Percentiles rank a stretch among this genome's conserved stretches.
Evolutionary conservation across 2,113 vertebrate species (phyloP).

Genomic region (Proterorhinus semilunaris): DNA sequence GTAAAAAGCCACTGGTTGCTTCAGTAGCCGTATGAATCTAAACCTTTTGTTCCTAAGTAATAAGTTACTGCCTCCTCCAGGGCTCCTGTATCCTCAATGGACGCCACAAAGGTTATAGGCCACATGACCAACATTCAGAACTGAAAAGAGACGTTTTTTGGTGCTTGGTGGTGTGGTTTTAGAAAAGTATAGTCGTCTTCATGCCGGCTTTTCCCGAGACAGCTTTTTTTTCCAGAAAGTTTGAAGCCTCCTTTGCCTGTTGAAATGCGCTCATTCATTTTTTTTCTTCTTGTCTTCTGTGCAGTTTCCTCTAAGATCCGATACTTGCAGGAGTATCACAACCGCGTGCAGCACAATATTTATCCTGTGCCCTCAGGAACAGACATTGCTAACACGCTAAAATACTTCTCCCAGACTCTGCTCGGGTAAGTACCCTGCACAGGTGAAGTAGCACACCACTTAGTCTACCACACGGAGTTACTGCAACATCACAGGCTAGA

Average conservation of each 20-base stretch:
- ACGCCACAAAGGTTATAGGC: slow-evolving; percentile 63
- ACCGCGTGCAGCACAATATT: slow-evolving; percentile 98
- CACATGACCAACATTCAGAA: slow-evolving; percentile 47
- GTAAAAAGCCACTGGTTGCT: slow-evolving; percentile 9
- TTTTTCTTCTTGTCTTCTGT: slow-evolving; percentile 80
- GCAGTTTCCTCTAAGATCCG: slow-evolving; percentile 99
- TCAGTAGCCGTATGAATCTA: slow-evolving; percentile 43
- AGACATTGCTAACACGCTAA: slow-evolving; percentile 99
- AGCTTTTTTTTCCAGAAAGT: too few species aligned
- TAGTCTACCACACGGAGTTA: slow-evolving; percentile 53
- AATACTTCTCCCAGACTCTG: slow-evolving; percentile 99
- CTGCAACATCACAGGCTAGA: slow-evolving; percentile 28
- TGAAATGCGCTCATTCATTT: slow-evolving; percentile 60
- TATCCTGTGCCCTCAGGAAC: slow-evolving; percentile 99
- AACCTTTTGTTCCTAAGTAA: slow-evolving; percentile 52
- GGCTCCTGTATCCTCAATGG: slow-evolving; percentile 51
- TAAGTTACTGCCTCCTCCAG: slow-evolving; percentile 51
- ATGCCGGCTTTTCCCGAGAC: too few species aligned
- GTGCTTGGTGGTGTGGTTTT: too few species aligned
- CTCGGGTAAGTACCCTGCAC: slow-evolving; percentile 93
- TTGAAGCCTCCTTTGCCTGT: not conserved
- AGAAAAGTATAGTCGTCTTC: too few species aligned
- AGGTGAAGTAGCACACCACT: slow-evolving; percentile 73
- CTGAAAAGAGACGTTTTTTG: too few species aligned
- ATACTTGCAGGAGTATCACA: slow-evolving; percentile 99